Evolutionary conservation across 2,888 invertebrate species (phyloP), one percentile per base, ranked within the genome.

Genomic region (Cerastis rubricosa): DNA sequence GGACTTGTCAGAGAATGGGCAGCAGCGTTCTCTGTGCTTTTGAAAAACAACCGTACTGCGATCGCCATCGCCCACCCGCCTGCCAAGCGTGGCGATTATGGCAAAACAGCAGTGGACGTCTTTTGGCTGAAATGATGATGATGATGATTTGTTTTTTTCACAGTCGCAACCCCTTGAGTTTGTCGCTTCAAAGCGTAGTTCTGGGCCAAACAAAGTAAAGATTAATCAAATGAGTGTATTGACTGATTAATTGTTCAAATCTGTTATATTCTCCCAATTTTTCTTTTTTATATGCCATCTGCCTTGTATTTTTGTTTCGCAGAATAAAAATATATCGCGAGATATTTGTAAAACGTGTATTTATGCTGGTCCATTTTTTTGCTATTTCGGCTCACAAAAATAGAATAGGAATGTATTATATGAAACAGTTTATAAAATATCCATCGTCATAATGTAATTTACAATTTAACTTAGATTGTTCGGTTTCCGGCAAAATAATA

Each of bases 351-450:
- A 45, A 45, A 73, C n/a, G 9, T 35, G 19, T 25, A 5, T 49
- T 35, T 35, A 12, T 61, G 22, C 29, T 14, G 8, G 9, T 5
- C 0, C 1, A 29, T 8, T 22, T 43, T 29, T 43, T 45, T 54
- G 22, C 12, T 29, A 19, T 73, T 73, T 40, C 9, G 7, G 35
- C 14, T 25, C 2, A 47, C 35, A 71, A 57, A 70, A 71, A 73
- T 47, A 71, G 35, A 45, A 57, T 9, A 19, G n/a, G 45, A 73
- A 73, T 54, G 49, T 67, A 59, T 43, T 72, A 51, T 9, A 17
- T 29, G 43, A 25, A 5, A 22, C 29, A 45, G 4, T 17, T 7
- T 54, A 22, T 54, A 22, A 29, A 22, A 61, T 22, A 22, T 25
- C 25, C 14, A 54, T 25, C 25, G 14, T 25, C 6, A 57, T 57